These are phyloP conservation scores for Podargus strigoides DNA, from an alignment of 2,797 vertebrate genomes.

Conservation along the genomic window DNA sequence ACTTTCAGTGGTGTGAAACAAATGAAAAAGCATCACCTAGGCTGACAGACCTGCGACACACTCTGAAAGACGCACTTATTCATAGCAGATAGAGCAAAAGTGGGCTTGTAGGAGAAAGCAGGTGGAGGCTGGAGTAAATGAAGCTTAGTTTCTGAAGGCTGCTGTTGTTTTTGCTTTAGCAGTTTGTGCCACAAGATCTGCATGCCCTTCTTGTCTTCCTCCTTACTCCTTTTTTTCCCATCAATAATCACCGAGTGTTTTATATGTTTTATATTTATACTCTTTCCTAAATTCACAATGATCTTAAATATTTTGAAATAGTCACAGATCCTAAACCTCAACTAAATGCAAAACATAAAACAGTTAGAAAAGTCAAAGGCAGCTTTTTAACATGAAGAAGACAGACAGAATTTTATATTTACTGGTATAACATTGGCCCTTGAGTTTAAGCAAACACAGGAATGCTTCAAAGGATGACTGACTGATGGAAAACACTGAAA, in stretches of 20 bases:
- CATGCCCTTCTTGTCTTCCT: not conserved
- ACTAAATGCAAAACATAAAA: not conserved
- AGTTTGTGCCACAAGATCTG: not conserved
- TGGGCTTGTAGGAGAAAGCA: not conserved
- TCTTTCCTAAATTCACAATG: not conserved
- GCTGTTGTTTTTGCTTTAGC: not conserved
- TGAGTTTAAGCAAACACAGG: not conserved
- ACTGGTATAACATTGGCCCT: not conserved
- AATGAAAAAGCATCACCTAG: not conserved
- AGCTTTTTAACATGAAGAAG: not conserved
- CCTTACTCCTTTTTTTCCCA: not conserved
- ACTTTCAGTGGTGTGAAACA: not conserved
- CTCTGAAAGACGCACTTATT: not conserved
- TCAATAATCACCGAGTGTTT: not conserved
- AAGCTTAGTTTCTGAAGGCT: not conserved
- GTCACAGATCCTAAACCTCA: not conserved
- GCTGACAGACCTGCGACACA: not conserved
- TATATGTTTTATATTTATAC: not conserved
- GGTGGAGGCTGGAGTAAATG: not conserved
- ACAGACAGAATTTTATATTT: not conserved
- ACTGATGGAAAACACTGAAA: not conserved
- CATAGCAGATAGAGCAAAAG: not conserved
- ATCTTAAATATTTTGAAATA: slow-evolving; percentile 3
- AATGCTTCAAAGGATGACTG: not conserved
- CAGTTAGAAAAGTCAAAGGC: not conserved